Conservation (phyloP, 2,888 invertebrate genomes). For the Sarcophaga subvicina region DNA sequence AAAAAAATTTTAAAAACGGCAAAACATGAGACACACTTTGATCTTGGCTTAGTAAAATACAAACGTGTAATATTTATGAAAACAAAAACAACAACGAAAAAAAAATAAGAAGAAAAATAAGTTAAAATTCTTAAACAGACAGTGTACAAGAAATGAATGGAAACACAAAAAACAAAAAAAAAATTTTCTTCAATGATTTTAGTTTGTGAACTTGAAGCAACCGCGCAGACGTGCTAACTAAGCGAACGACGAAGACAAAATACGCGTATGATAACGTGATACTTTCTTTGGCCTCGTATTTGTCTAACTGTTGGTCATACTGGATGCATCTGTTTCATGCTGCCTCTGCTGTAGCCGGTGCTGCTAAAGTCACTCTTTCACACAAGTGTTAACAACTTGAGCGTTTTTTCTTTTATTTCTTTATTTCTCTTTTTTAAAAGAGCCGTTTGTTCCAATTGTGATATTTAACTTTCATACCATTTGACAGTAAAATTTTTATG, state of each 20-base stretch:
- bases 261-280: conserved; percentile 78
- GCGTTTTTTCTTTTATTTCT: no score
- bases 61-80: neutral
- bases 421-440: no score
- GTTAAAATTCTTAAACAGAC: conserved; percentile 4
- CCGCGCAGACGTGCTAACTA: conserved; percentile 80
- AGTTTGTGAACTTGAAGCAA: conserved; percentile 50
- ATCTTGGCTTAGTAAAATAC: conserved; percentile 46
- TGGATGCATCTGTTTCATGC: conserved; percentile 43
- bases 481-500: no score
- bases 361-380: neutral
- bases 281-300: conserved; percentile 81
- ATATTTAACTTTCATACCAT: no score
- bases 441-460: no score
- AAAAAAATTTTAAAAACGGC: neutral
- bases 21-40: conserved; percentile 49
- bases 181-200: conserved; percentile 38
- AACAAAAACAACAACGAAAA: conserved; percentile 4
- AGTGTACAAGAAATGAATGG: conserved; percentile 47
- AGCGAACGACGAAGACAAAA: conserved; percentile 82
- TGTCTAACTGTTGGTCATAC: conserved; percentile 69
- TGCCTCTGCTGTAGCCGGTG: conserved; percentile 32
- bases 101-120: conserved; percentile 27
- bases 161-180: conserved; percentile 43
- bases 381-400: neutral